Percentiles rank a stretch among this genome's conserved stretches.
These are phyloP conservation scores for Plutomurus gul DNA, from an alignment of 1,140 invertebrate genomes.

Conservation along the genomic window DNA sequence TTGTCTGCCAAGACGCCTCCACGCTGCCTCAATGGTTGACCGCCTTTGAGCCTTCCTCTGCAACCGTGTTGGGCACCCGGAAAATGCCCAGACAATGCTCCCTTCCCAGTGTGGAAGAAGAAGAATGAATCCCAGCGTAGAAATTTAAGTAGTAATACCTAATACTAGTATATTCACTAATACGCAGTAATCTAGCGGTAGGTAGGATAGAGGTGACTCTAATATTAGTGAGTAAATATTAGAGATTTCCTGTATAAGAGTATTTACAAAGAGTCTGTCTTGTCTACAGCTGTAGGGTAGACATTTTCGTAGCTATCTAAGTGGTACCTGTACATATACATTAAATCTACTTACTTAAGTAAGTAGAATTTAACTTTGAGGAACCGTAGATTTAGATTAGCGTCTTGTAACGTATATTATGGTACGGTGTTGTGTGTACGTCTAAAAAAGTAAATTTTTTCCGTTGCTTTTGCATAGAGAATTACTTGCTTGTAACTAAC, in stretches of 20 bases:
- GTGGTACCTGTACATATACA: slow-evolving; percentile 11
- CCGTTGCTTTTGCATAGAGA: too few species aligned
- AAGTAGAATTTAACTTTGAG: background rate
- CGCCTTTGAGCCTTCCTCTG: slow-evolving; percentile 31
- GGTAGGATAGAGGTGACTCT: background rate
- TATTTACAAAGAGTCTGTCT: background rate
- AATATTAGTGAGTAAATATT: background rate
- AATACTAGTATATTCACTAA: background rate
- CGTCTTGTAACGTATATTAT: too few species aligned
- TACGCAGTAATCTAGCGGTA: background rate
- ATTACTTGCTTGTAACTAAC: too few species aligned
- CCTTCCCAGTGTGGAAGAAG: slow-evolving; percentile 47
- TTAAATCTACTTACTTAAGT: background rate
- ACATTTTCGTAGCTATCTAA: background rate
- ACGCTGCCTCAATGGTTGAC: slow-evolving; percentile 44
- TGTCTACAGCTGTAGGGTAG: background rate
- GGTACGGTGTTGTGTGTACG: too few species aligned
- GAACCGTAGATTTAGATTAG: too few species aligned
- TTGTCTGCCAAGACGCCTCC: slow-evolving; percentile 45
- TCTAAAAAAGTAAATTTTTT: too few species aligned
- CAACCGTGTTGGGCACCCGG: slow-evolving; percentile 26
- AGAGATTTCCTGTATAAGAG: slow-evolving; percentile 14
- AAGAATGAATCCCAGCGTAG: slow-evolving; percentile 37
- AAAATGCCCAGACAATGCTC: slow-evolving; percentile 49
- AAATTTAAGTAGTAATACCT: background rate